Percentiles rank a stretch among this genome's conserved stretches.
These are phyloP conservation scores for Apus apus DNA, from an alignment of 2,113 vertebrate genomes.

Conservation along the genomic window DNA sequence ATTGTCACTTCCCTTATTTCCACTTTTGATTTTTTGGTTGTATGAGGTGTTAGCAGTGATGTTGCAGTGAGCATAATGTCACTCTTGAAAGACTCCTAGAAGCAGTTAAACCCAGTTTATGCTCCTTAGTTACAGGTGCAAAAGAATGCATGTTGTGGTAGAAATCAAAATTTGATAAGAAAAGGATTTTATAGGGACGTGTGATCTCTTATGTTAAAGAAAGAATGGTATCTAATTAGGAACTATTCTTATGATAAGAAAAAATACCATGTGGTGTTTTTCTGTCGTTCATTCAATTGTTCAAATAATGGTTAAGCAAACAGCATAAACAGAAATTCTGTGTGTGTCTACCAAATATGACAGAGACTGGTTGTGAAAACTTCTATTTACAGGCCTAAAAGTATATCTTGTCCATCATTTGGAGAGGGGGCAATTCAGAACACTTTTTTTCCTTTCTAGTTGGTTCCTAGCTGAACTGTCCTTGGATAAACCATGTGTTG, in stretches of 20 bases:
- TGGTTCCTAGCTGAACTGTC: constrained; percentile 10
- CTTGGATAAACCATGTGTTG: constrained; percentile 37
- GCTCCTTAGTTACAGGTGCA: neutral
- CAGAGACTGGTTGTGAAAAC: neutral
- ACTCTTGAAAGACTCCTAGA: neutral
- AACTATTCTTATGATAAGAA: neutral
- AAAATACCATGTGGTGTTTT: neutral
- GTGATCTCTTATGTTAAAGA: neutral
- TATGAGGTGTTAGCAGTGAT: neutral
- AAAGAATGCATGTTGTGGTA: neutral
- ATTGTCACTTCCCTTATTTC: neutral
- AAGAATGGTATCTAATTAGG: neutral
- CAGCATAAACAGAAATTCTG: neutral
- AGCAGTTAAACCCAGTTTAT: neutral
- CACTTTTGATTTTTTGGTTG: neutral
- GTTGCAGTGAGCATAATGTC: neutral
- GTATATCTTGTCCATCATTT: neutral
- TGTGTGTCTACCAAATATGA: neutral
- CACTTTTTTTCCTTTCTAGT: neutral
- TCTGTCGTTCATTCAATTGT: neutral
- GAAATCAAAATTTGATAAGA: neutral
- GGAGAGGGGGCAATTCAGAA: neutral
- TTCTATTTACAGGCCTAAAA: neutral
- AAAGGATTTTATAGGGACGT: neutral
- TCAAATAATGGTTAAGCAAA: neutral